Percentiles rank a stretch among this genome's conserved stretches.
Conservation (phyloP, 2,113 vertebrate species). For the Chiloscyllium plagiosum region DNA sequence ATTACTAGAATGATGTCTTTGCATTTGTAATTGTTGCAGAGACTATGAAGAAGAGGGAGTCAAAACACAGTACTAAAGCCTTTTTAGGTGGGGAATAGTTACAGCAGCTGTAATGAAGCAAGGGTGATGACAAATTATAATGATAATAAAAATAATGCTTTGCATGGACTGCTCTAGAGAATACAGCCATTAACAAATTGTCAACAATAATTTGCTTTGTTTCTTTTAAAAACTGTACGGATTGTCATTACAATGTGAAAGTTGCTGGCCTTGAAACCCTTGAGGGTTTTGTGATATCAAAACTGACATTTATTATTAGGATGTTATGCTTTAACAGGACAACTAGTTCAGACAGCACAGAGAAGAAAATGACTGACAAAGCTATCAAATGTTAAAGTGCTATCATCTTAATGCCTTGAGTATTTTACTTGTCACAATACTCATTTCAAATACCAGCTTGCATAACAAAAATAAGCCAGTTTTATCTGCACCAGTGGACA, state of each 20-base stretch:
- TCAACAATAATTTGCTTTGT: slow-evolving; percentile 8
- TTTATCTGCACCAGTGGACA: background rate
- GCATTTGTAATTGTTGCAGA: background rate
- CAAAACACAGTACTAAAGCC: background rate
- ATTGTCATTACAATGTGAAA: background rate
- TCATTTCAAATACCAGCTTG: background rate
- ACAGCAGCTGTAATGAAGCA: background rate
- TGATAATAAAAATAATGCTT: background rate
- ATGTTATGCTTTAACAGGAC: background rate
- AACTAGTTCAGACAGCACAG: background rate
- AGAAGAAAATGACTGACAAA: background rate
- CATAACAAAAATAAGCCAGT: background rate
- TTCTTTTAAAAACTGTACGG: background rate
- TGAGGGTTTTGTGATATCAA: background rate
- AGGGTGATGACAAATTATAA: background rate
- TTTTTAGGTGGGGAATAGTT: background rate
- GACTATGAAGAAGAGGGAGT: background rate
- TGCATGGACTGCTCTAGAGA: background rate
- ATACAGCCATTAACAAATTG: background rate
- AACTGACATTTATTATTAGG: background rate
- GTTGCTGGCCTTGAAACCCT: slow-evolving; percentile 14
- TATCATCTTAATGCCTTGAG: background rate
- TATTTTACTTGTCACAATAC: slow-evolving; percentile 5
- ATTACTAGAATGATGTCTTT: background rate
- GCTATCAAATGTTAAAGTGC: background rate